A percentile compares a stretch with the other conserved stretches of the same genome.
Conservation (phyloP, 1,140 invertebrate species). For the Latrodectus geometricus region DNA sequence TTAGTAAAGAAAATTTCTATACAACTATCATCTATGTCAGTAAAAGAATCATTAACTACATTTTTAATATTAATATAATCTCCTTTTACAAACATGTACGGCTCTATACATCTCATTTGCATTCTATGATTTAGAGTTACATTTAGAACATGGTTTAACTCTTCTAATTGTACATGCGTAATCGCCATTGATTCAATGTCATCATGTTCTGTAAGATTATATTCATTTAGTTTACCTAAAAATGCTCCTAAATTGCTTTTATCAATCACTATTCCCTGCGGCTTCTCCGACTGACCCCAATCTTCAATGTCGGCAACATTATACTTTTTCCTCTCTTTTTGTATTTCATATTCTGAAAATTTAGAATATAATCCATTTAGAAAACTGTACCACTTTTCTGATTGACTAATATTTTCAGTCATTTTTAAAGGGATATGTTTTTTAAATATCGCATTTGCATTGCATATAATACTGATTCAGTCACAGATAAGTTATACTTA, state of each 20-base stretch:
- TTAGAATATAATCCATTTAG: not conserved
- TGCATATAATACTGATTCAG: too few species aligned
- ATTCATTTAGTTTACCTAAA: not conserved
- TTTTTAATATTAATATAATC: too few species aligned
- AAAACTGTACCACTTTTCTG: conserved; percentile 11
- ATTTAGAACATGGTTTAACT: not conserved
- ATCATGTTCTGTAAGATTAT: not conserved
- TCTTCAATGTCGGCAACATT: conserved; percentile 17
- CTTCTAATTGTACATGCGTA: not conserved
- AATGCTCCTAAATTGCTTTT: not conserved
- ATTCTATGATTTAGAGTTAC: not conserved
- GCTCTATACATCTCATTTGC: not conserved
- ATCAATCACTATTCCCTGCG: not conserved
- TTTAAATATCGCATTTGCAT: too few species aligned
- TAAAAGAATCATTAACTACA: too few species aligned
- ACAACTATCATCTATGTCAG: too few species aligned
- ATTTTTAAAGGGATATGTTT: too few species aligned
- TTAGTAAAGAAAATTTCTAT: too few species aligned
- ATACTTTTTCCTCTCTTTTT: not conserved
- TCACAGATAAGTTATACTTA: too few species aligned
- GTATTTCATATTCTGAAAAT: not conserved
- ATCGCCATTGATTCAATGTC: not conserved
- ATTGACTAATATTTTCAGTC: not conserved
- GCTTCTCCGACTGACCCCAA: not conserved
- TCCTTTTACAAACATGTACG: too few species aligned